These are phyloP conservation scores for Anas capensis DNA, from an alignment of 2,797 vertebrate genomes.

Conservation along the genomic window DNA sequence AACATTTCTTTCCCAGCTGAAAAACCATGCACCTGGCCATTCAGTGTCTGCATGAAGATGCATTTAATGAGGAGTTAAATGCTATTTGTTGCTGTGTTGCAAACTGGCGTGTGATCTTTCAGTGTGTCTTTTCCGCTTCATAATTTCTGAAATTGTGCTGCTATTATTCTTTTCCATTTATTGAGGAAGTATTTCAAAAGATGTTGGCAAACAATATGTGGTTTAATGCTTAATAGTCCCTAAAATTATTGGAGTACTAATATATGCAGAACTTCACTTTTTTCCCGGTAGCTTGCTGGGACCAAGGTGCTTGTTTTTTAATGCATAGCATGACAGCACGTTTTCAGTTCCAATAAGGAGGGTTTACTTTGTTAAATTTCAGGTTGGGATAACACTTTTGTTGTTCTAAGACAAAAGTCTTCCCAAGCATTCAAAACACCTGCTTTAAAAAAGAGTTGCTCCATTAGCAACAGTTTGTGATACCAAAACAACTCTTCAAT, in stretches of 20 bases:
- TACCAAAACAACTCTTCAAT: not conserved
- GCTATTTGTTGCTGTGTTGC: not conserved
- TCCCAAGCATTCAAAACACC: not conserved
- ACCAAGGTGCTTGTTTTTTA: not conserved
- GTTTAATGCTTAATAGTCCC: not conserved
- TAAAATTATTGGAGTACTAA: not conserved
- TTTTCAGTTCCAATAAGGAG: not conserved
- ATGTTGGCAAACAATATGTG: not conserved
- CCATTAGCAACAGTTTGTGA: not conserved
- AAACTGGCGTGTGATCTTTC: not conserved
- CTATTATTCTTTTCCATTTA: not conserved
- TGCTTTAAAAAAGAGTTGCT: not conserved
- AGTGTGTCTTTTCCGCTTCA: not conserved
- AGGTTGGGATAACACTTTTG: not conserved
- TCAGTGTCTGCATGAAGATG: not conserved
- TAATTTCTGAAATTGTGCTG: not conserved
- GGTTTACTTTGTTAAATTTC: not conserved
- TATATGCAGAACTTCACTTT: not conserved
- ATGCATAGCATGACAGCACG: not conserved
- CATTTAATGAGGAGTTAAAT: not conserved
- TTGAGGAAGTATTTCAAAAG: not conserved
- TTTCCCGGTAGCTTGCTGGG: not conserved
- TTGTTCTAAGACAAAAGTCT: not conserved
- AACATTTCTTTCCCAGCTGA: not conserved
- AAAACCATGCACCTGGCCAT: fast-evolving